These are phyloP conservation scores for Bagarius yarrelli DNA, from an alignment of 2,113 vertebrate genomes.

Conservation along the genomic window DNA sequence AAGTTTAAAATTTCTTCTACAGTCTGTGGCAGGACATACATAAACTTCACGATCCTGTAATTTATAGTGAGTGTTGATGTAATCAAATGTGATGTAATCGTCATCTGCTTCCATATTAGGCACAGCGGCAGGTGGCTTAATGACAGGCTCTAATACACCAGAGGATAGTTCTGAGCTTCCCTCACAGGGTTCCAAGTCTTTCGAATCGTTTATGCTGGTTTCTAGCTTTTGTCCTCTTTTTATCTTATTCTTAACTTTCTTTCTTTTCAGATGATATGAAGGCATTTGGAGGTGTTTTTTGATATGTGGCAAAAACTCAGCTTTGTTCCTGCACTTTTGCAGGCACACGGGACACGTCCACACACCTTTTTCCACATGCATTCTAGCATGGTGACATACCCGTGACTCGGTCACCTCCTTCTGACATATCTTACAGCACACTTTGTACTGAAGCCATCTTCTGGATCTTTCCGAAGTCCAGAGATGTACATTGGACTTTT, in stretches of 20 bases:
- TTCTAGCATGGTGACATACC: conserved; percentile 90
- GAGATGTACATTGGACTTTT: conserved; percentile 31
- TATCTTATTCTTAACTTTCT: conserved; percentile 60
- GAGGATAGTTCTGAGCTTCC: conserved; percentile 66
- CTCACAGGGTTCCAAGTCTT: conserved; percentile 70
- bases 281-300: conserved; percentile 87
- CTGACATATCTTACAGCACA: conserved; percentile 89
- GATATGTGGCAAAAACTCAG: conserved; percentile 84
- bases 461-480: conserved; percentile 78
- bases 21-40: conserved; percentile 87
- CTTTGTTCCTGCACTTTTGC: conserved; percentile 83
- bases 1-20: conserved; percentile 86
- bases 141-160: conserved; percentile 68
- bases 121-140: conserved; percentile 64
- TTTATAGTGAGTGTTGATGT: conserved; percentile 79
- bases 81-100: conserved; percentile 84
- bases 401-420: conserved; percentile 82
- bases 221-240: conserved; percentile 67
- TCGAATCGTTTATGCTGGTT: conserved; percentile 55
- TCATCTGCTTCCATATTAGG: conserved; percentile 60
- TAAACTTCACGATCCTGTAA: conserved; percentile 91
- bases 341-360: conserved; percentile 90
- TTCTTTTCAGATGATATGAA: conserved; percentile 72
- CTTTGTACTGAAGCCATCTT: conserved; percentile 82
- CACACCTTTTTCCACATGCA: conserved; percentile 81